Base-by-base conservation (phyloP, 2,888 invertebrate genomes). In the Drosophila conformis region DNA sequence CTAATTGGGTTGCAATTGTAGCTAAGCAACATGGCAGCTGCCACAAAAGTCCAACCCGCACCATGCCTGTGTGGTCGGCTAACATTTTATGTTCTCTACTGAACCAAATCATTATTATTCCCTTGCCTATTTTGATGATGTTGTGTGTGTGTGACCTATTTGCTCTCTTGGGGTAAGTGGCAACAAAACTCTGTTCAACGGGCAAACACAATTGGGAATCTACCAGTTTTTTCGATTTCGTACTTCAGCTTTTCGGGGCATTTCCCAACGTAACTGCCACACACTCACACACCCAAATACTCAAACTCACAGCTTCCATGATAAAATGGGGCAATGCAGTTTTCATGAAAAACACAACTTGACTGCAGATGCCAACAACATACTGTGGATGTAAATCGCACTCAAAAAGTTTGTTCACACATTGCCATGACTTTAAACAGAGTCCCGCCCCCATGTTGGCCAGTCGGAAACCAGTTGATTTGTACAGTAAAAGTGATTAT, bases 401-500 rank as follows among this genome's bases (percentile, higher is more conserved):
- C 4, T 1, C 42, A 56, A 36, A 42, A 53, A 79, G 83, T 79
- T 84, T 87, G 72, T 85, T 87, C 69, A 87, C 88, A 86, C 84
- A 82, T 90, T 75, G 78, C 83, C 76, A 66, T 87, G 88, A 87
- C 83, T 89, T 71, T 62, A 54, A 70, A 38, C 56, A 49, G 38
- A 48, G 52, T 27, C 6, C 46, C 46, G 57, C 48, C 51, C 38
- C 31, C 15, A 46, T 46, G 8, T 29, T 57, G 56, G 33, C 80
- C 85, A 76, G 86, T 83, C 73, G 78, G 70, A 73, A 84, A 87
- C 82, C 86, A 71, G 86, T 85, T 85, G 57, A 63, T 51, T 49
- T 42, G 49, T 64, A 75, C 78, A 85, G 90, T 89, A 90, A 90
- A 89, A 87, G 90, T 87, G 80, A 87, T 84, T 82, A 89, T 79